Base-by-base conservation (phyloP, 92 coral and sea anemone species). In the Phymanthus crucifer region DNA sequence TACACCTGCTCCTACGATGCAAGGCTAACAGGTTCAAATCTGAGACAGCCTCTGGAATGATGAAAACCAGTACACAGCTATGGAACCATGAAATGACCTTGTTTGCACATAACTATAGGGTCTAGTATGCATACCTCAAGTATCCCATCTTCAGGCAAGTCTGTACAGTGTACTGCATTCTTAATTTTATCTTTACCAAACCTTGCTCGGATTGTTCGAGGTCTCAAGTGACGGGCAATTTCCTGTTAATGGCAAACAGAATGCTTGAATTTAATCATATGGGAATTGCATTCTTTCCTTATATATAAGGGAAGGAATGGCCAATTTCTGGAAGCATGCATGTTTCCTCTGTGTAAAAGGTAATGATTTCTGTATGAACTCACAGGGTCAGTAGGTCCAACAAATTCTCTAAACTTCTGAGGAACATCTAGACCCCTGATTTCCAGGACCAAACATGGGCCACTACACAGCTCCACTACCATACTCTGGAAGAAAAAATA, bases 371-470 rank as follows among this genome's bases (percentile, higher is more conserved):
- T n/a, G n/a, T n/a, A n/a, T n/a, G n/a, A 18, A 34, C 73, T 69
- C 89, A 94, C 98, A 24, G 98, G 94, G 74, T 94, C 98, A 33
- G 91, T 69, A 16, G 97, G 97, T n/a, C 98, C 98, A 57, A 94
- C 98, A 84, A 92, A 94, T 34, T 92, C 93, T 32, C 98, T 88
- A 85, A 94, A 94, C 18, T 82, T 68, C 69, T 81, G 83, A 0
- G 89, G 85, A 32, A 83, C 97, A 83, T 90, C 93, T 32, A 79
- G 80, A 9, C 90, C 90, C 75, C 93, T 83, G 56, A 94, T 70
- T 75, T 94, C 97, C 48, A 92, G 77, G 45, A 93, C 98, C 79
- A 94, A 71, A 34, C 98, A 90, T 9, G 91, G 93, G 6, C 98
- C 98, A 78, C 97, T 87, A 83, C 97, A 94, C 74, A 94, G 78